Percentiles rank a stretch among this genome's conserved stretches.
These are phyloP conservation scores for Rhopalosiphum padi DNA, from an alignment of 1,140 invertebrate genomes.

Conservation along the genomic window DNA sequence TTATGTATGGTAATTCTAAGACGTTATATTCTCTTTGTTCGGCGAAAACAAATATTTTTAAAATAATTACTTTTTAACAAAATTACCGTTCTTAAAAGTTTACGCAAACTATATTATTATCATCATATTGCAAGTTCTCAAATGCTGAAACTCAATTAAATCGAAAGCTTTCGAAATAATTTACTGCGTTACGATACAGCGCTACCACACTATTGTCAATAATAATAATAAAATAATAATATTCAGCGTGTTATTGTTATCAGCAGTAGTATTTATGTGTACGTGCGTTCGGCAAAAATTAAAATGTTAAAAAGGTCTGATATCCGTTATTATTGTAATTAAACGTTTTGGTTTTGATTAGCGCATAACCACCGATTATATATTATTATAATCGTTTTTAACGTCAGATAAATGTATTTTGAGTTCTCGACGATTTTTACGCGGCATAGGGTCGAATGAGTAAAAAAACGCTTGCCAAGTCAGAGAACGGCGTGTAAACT, in stretches of 20 bases:
- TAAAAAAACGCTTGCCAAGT: neutral
- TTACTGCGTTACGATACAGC: neutral
- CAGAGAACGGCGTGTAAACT: too few species aligned
- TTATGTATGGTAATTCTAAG: neutral
- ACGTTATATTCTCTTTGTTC: neutral
- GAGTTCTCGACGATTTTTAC: neutral
- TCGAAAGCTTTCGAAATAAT: neutral
- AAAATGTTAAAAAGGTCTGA: neutral
- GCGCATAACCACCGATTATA: too few species aligned
- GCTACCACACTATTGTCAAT: neutral
- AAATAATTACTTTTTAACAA: slow-evolving; percentile 36
- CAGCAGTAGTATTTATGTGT: too few species aligned
- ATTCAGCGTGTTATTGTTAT: neutral
- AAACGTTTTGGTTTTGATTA: too few species aligned
- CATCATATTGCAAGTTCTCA: neutral
- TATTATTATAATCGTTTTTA: neutral
- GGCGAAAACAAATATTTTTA: neutral
- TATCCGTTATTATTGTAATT: neutral
- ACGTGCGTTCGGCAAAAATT: neutral
- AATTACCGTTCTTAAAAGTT: slow-evolving; percentile 23
- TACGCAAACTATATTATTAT: neutral
- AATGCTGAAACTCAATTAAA: neutral
- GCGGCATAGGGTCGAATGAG: neutral
- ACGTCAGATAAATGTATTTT: neutral
- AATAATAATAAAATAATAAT: neutral